Percentiles rank a stretch among this genome's conserved stretches.
Evolutionary conservation across 2,797 vertebrate genomes (phyloP).

Genomic region (Erpetoichthys calabaricus): DNA sequence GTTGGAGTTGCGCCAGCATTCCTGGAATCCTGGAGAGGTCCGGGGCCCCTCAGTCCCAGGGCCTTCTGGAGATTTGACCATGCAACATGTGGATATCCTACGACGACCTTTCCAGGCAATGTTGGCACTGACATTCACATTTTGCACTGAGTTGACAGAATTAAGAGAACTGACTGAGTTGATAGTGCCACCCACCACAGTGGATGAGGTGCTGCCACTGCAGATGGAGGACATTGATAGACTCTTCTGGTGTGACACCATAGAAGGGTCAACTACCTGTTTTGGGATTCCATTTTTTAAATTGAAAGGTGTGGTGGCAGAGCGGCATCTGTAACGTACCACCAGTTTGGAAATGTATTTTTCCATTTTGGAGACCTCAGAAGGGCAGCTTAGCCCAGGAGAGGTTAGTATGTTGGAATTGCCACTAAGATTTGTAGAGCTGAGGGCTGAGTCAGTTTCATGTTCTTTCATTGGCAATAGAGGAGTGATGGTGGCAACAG

Average conservation of each 20-base stretch:
- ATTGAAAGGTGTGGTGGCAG: slow-evolving; percentile 13
- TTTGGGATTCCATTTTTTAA: no score
- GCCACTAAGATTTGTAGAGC: slow-evolving; percentile 3
- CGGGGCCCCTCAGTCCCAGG: no score
- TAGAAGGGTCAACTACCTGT: no score
- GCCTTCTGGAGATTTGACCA: slow-evolving; percentile 58
- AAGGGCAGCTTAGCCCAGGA: slow-evolving; percentile 6
- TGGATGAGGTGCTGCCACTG: slow-evolving; percentile 33
- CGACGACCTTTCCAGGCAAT: slow-evolving; percentile 47
- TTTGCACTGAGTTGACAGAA: slow-evolving; percentile 13
- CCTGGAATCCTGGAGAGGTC: neutral
- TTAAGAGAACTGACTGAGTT: slow-evolving; percentile 33
- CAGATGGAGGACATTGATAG: slow-evolving; percentile 42
- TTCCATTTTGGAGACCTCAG: slow-evolving; percentile 47
- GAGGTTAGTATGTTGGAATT: neutral
- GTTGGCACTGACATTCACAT: slow-evolving; percentile 24
- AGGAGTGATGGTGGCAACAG: no score
- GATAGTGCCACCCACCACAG: slow-evolving; percentile 32
- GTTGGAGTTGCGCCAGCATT: no score
- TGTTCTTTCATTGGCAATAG: no score
- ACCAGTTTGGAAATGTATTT: slow-evolving; percentile 61
- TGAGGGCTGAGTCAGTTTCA: slow-evolving; percentile 5
- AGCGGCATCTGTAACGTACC: slow-evolving; percentile 39
- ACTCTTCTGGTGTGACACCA: slow-evolving; percentile 21
- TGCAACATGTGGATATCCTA: slow-evolving; percentile 64